phyloP scores from a whole-genome alignment of 2,113 vertebrate species.

The Smithornis capensis region DNA sequence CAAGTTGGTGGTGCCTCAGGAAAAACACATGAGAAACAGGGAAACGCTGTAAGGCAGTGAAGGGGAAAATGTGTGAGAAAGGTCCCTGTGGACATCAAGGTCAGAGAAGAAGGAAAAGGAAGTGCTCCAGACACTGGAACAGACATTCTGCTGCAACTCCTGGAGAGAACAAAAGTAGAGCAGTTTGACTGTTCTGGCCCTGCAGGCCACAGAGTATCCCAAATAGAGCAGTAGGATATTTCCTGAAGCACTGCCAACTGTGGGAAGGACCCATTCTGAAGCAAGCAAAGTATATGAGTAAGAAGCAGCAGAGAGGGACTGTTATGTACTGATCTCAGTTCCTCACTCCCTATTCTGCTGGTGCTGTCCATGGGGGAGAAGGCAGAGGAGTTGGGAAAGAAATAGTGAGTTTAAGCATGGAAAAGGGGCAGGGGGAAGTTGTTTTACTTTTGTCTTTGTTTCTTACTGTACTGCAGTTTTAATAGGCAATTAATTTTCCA shows the following conservation, averaged over 20 bases:
- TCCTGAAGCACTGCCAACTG: neutral
- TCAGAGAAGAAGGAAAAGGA: neutral
- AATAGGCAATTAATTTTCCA: neutral
- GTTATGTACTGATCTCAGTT: neutral
- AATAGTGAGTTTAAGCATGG: neutral
- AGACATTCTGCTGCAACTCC: neutral
- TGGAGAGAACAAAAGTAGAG: neutral
- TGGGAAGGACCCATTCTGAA: neutral
- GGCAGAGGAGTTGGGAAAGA: neutral
- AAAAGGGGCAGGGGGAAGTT: neutral
- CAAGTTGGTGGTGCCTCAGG: too few relatives aligned
- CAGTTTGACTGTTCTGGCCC: neutral
- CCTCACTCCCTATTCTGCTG: neutral
- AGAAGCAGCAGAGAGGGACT: neutral
- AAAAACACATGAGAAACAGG: neutral
- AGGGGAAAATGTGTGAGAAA: neutral
- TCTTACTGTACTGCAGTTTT: neutral
- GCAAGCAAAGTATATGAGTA: neutral
- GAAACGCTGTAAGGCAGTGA: neutral
- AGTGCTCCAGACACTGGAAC: neutral
- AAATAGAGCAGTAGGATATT: neutral
- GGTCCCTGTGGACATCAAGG: neutral
- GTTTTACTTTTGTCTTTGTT: neutral
- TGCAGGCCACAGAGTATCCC: neutral
- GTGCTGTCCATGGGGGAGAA: fast-evolving